Evolutionary conservation across 2,888 invertebrate genomes (phyloP).

Genomic region (Vanessa cardui): DNA sequence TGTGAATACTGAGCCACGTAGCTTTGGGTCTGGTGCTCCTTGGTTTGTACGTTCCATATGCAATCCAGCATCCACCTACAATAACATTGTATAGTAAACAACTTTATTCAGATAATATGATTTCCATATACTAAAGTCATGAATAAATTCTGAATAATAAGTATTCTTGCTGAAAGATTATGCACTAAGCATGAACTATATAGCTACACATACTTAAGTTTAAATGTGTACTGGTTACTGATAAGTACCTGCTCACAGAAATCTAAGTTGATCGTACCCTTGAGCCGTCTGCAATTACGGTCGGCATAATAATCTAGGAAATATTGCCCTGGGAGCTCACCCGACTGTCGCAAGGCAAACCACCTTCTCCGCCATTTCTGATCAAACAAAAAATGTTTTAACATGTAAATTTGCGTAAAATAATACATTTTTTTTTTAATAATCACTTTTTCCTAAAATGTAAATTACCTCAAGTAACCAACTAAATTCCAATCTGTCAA

Average conservation of each 20-base stretch:
- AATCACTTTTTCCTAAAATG: slow-evolving; percentile 15
- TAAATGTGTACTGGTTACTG: slow-evolving; percentile 6
- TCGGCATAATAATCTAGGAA: slow-evolving; percentile 97
- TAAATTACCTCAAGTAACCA: slow-evolving; percentile 28
- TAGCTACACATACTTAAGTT: slow-evolving; percentile 12
- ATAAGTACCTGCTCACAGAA: slow-evolving; percentile 94
- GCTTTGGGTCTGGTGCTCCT: slow-evolving; percentile 86
- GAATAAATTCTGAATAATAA: slow-evolving; percentile 10
- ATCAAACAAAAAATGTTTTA: slow-evolving; percentile 14
- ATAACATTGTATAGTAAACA: neutral
- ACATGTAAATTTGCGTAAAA: neutral
- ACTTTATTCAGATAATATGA: neutral
- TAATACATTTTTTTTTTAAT: neutral
- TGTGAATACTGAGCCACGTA: slow-evolving; percentile 88
- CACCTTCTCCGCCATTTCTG: slow-evolving; percentile 98
- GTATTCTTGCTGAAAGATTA: slow-evolving; percentile 8
- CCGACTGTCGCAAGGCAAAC: slow-evolving; percentile 95
- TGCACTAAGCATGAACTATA: neutral
- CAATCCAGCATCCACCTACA: slow-evolving; percentile 91
- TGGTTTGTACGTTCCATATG: slow-evolving; percentile 91
- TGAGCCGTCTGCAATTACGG: slow-evolving; percentile 90
- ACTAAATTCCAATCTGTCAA: slow-evolving; percentile 55
- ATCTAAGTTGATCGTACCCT: slow-evolving; percentile 96
- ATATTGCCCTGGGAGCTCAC: slow-evolving; percentile 96
- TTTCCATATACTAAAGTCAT: slow-evolving; percentile 4